phyloP scores from a whole-genome alignment of 2,113 vertebrate genomes.

The Atherinomorus stipes region DNA sequence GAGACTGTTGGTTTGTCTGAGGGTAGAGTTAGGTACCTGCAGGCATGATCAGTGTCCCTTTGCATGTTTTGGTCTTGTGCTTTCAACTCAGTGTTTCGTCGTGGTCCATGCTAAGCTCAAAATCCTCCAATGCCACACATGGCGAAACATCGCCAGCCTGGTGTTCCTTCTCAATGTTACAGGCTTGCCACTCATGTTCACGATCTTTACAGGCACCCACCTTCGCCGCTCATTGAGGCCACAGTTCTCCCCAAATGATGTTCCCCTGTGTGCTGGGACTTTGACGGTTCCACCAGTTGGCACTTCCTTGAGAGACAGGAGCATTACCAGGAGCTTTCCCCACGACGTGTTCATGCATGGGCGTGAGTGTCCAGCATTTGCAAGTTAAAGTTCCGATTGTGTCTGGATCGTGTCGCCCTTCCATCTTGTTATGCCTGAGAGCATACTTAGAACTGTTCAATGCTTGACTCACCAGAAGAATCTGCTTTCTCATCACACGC shows the following conservation, averaged over 20 bases:
- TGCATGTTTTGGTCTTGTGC: no score
- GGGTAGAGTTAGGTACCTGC: no score
- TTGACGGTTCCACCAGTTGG: slow-evolving; percentile 9
- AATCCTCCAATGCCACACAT: slow-evolving; percentile 25
- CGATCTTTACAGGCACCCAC: slow-evolving; percentile 41
- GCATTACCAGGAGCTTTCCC: slow-evolving; percentile 7
- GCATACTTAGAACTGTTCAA: slow-evolving; percentile 10
- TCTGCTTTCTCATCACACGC: background rate
- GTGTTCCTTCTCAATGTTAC: slow-evolving; percentile 43
- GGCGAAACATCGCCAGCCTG: slow-evolving; percentile 50
- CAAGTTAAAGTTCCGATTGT: background rate
- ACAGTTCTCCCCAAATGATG: slow-evolving; percentile 10
- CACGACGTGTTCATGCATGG: slow-evolving; percentile 32
- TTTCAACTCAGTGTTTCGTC: no score
- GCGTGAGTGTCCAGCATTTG: background rate
- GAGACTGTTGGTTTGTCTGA: no score
- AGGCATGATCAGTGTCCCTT: no score
- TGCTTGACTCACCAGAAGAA: slow-evolving; percentile 5
- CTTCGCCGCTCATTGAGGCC: slow-evolving; percentile 30
- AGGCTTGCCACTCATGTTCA: slow-evolving; percentile 14
- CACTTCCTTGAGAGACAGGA: slow-evolving; percentile 11
- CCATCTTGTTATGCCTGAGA: slow-evolving; percentile 2
- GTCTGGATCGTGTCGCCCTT: background rate
- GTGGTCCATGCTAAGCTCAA: no score
- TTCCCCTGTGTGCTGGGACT: background rate